These are phyloP conservation scores for Orestias chungarensis DNA, from an alignment of 2,797 vertebrate genomes.

Conservation along the genomic window DNA sequence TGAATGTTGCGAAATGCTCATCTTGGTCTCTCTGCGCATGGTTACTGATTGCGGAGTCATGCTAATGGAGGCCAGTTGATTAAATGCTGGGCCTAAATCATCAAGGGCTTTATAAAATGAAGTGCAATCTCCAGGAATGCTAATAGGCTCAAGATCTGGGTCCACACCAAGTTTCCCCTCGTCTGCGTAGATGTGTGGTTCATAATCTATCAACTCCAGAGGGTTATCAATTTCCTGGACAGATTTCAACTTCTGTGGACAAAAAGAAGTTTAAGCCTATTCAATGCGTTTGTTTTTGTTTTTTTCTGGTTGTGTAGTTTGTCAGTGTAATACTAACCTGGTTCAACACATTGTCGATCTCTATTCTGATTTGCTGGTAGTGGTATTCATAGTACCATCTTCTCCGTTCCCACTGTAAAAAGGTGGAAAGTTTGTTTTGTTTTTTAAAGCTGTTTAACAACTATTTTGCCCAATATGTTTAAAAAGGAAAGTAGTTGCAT, in stretches of 20 bases:
- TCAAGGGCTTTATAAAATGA: slow-evolving; percentile 14
- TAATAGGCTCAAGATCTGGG: slow-evolving; percentile 52
- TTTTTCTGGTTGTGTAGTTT: background rate
- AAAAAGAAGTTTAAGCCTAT: background rate
- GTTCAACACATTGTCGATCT: no score
- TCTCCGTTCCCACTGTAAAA: background rate
- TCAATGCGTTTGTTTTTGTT: no score
- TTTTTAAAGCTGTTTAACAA: no score
- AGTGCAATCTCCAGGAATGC: background rate
- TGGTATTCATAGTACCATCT: accelerated
- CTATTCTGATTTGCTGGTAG: no score
- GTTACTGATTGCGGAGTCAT: background rate
- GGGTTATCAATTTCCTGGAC: slow-evolving; percentile 24
- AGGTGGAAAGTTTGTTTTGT: background rate
- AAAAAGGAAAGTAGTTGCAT: no score
- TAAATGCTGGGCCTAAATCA: slow-evolving; percentile 54
- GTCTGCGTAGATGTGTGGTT: slow-evolving; percentile 46
- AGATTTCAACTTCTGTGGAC: slow-evolving; percentile 49
- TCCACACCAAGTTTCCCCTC: slow-evolving; percentile 22
- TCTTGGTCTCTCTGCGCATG: background rate
- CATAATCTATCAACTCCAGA: slow-evolving; percentile 20
- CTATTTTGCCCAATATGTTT: no score
- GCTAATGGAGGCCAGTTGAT: slow-evolving; percentile 53
- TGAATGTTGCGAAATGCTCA: background rate
- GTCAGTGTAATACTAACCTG: slow-evolving; percentile 46